Conservation (phyloP, 2,888 invertebrate species). For the Eudiplozoon nipponicum region DNA sequence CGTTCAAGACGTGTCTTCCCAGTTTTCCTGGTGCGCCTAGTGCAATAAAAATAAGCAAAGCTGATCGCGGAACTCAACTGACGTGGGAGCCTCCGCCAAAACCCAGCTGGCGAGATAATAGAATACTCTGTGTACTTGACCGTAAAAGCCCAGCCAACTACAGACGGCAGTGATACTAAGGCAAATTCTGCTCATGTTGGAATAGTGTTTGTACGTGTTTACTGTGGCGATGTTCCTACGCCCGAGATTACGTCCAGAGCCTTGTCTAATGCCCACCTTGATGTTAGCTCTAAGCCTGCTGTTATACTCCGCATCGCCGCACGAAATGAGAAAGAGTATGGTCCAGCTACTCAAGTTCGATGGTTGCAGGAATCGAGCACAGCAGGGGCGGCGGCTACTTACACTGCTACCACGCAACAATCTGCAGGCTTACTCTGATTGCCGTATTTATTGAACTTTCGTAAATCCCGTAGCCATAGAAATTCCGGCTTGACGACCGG, state of each 20-base stretch:
- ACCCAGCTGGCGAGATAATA: constrained; percentile 54
- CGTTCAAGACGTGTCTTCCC: constrained; percentile 79
- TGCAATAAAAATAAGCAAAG: constrained; percentile 75
- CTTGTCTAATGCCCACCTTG: constrained; percentile 62
- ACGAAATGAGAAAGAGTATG: constrained; percentile 83
- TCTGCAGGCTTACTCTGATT: too few species aligned
- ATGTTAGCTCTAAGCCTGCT: constrained; percentile 52
- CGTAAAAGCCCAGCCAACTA: constrained; percentile 32
- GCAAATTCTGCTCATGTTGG: too few species aligned
- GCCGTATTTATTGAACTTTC: too few species aligned
- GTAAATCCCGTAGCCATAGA: too few species aligned
- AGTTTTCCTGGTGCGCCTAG: constrained; percentile 89
- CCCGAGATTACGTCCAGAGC: constrained; percentile 60
- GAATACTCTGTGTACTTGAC: constrained; percentile 92
- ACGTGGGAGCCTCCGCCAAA: constrained; percentile 91
- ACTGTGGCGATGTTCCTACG: constrained; percentile 60
- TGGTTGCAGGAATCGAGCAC: constrained; percentile 45
- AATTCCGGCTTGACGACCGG: too few species aligned
- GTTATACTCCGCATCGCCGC: constrained; percentile 95
- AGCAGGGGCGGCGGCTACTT: too few species aligned
- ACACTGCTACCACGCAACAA: too few species aligned
- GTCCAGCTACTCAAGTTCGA: constrained; percentile 98
- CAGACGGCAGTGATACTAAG: constrained; percentile 19
- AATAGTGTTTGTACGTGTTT: constrained; percentile 69
- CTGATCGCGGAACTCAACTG: constrained; percentile 57